A percentile compares a stretch with the other conserved stretches of the same genome.
These are phyloP conservation scores for Catajapyx aquilonaris DNA, from an alignment of 1,140 invertebrate genomes.

Conservation along the genomic window DNA sequence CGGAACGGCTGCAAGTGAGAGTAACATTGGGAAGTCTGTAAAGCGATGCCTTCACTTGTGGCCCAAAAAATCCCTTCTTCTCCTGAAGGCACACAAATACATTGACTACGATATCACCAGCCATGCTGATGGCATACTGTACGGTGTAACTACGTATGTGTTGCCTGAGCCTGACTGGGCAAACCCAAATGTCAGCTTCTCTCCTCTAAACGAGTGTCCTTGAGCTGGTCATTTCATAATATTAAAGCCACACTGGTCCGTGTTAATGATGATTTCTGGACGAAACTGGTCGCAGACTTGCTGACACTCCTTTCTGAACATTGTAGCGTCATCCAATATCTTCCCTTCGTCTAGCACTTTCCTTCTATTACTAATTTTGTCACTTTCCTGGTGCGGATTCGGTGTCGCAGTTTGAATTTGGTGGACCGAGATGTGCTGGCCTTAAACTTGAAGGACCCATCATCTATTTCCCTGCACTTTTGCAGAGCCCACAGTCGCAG, in stretches of 20 bases:
- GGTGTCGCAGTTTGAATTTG: neutral
- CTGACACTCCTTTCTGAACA: neutral
- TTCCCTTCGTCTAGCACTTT: neutral
- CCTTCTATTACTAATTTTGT: neutral
- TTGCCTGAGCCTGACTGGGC: conserved; percentile 7
- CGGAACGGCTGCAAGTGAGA: conserved; percentile 6
- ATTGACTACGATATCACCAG: conserved; percentile 5
- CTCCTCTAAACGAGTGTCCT: conserved; percentile 3
- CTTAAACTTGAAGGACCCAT: too few species aligned
- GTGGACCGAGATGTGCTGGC: too few species aligned
- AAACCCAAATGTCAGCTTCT: conserved; percentile 5
- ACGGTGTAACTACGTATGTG: conserved; percentile 9
- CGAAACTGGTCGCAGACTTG: neutral
- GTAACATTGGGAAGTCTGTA: conserved; percentile 6
- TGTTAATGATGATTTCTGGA: conserved; percentile 2
- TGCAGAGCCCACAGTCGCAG: too few species aligned
- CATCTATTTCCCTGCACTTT: too few species aligned
- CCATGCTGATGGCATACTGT: conserved; percentile 5
- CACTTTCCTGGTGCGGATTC: neutral
- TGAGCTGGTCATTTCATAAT: conserved; percentile 2
- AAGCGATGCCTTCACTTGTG: conserved; percentile 1
- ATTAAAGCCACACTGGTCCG: conserved; percentile 9
- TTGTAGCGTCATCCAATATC: neutral
- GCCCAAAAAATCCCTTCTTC: conserved; percentile 5
- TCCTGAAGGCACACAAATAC: conserved; percentile 9